These are phyloP conservation scores for Panthera uncia DNA, from an alignment of 2,113 vertebrate genomes.

Conservation along the genomic window DNA sequence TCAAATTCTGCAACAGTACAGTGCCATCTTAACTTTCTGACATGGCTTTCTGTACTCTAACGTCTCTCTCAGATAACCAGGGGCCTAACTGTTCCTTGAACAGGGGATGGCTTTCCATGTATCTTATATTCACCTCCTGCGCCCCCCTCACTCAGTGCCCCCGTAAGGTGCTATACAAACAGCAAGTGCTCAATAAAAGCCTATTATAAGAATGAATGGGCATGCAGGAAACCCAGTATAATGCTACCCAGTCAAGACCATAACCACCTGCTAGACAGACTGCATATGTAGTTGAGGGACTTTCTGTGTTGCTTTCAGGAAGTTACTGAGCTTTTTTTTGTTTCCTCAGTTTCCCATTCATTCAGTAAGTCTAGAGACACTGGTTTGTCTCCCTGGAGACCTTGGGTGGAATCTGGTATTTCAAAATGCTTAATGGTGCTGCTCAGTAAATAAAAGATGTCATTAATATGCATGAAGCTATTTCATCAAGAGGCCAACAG, in stretches of 20 bases:
- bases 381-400: conserved; percentile 73
- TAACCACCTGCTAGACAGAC: conserved; percentile 25
- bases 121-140: neutral
- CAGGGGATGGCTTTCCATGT: neutral
- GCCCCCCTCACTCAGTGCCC: neutral
- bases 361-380: conserved; percentile 64
- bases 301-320: conserved; percentile 61
- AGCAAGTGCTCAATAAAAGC: conserved; percentile 43
- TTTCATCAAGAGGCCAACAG: conserved; percentile 78
- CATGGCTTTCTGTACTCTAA: neutral
- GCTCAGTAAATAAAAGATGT: conserved; percentile 77
- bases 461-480: conserved; percentile 79
- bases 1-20: neutral
- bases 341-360: conserved; percentile 77
- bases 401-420: conserved; percentile 72
- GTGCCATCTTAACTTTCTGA: neutral
- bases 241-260: neutral
- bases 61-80: neutral
- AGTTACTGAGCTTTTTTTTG: conserved; percentile 58
- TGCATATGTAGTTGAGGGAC: neutral
- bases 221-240: neutral
- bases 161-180: neutral
- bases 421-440: conserved; percentile 74
- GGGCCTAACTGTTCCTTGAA: neutral
- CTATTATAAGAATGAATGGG: neutral